Conservation (phyloP, 2,888 invertebrate species). For the Thera obeliscata region DNA sequence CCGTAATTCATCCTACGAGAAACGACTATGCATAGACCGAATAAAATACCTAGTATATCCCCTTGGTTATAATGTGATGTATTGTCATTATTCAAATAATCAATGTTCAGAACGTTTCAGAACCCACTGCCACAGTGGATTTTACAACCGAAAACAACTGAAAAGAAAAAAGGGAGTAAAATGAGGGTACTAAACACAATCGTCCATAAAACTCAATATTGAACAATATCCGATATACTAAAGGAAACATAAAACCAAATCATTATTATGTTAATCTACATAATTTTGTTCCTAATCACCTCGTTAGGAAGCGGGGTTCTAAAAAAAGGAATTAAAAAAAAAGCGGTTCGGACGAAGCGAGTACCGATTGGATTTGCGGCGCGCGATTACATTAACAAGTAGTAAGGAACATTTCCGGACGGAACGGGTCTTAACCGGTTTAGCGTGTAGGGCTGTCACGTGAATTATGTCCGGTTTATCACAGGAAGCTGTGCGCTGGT, state of each 20-base stretch:
- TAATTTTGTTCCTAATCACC: constrained; percentile 37
- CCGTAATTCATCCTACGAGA: neutral
- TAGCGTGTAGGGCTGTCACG: constrained; percentile 46
- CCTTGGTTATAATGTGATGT: too few relatives aligned
- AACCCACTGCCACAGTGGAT: neutral
- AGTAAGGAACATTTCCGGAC: constrained; percentile 70
- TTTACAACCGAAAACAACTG: neutral
- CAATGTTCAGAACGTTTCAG: too few relatives aligned
- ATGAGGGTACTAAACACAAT: constrained; percentile 18
- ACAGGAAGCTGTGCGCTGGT: neutral
- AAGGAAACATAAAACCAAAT: constrained; percentile 36
- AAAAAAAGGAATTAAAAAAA: constrained; percentile 39
- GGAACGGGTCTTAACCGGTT: constrained; percentile 69
- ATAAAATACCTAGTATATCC: too few relatives aligned
- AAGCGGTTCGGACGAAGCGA: constrained; percentile 34
- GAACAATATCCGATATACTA: constrained; percentile 19
- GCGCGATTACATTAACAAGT: constrained; percentile 74
- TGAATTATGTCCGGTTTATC: constrained; percentile 11
- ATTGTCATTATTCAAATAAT: neutral
- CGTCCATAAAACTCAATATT: constrained; percentile 24
- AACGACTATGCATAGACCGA: neutral
- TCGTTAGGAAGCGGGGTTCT: constrained; percentile 36
- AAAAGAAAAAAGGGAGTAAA: neutral
- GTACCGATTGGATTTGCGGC: constrained; percentile 68
- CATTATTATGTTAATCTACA: constrained; percentile 40